phyloP scores from a whole-genome alignment of 2,113 vertebrate genomes.

The Oreochromis tanganicae region DNA sequence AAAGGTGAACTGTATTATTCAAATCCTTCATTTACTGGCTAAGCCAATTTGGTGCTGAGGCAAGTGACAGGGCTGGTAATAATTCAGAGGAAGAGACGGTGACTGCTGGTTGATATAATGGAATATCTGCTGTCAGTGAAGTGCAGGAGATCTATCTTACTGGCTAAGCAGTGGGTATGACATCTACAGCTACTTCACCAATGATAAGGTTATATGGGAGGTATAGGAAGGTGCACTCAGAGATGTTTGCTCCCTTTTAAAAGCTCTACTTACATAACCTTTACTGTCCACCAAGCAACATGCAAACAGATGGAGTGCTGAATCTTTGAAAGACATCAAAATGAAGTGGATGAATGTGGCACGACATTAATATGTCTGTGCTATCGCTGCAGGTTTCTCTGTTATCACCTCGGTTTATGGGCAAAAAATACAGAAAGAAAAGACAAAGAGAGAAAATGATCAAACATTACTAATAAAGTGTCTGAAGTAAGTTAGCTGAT shows the following conservation, averaged over 20 bases:
- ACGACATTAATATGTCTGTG: background rate
- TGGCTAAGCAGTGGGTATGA: slow-evolving; percentile 26
- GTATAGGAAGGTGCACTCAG: background rate
- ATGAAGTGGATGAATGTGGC: background rate
- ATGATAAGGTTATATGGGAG: slow-evolving; percentile 9
- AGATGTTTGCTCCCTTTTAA: background rate
- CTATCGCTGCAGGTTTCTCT: background rate
- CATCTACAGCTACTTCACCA: slow-evolving; percentile 26
- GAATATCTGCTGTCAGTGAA: slow-evolving; percentile 63
- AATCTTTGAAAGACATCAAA: background rate
- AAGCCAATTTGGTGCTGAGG: slow-evolving; percentile 72
- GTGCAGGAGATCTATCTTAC: slow-evolving; percentile 57
- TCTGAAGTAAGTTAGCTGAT: background rate
- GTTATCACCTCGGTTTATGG: background rate
- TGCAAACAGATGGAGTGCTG: background rate
- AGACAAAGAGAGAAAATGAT: background rate
- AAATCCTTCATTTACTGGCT: slow-evolving; percentile 72
- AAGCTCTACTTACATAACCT: background rate
- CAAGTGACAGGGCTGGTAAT: slow-evolving; percentile 50
- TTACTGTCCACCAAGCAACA: background rate
- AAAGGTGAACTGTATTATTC: slow-evolving; percentile 67
- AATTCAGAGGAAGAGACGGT: slow-evolving; percentile 55
- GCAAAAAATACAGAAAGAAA: background rate
- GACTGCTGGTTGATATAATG: slow-evolving; percentile 66
- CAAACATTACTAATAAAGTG: background rate